Percentiles rank a stretch among this genome's conserved stretches.
phyloP scores from a whole-genome alignment of 2,797 vertebrate species.

The Carduelis carduelis region DNA sequence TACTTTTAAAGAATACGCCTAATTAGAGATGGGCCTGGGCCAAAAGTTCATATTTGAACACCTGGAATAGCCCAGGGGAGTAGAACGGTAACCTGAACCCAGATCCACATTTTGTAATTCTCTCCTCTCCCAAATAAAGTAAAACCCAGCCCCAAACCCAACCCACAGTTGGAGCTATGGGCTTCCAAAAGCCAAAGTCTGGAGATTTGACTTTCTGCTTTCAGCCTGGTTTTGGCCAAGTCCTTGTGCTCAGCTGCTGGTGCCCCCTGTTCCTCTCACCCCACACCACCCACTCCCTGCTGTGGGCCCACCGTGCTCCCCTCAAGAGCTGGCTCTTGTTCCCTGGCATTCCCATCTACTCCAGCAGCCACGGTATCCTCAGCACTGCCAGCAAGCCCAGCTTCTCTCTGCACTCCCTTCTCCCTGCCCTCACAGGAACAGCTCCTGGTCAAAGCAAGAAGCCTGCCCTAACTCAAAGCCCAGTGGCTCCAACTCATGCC shows the following conservation, averaged over 20 bases:
- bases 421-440: not conserved
- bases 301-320: not conserved
- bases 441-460: not conserved
- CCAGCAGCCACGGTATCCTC: not conserved
- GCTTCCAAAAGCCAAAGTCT: not conserved
- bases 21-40: constrained; percentile 44
- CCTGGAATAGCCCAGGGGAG: constrained; percentile 49
- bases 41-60: constrained; percentile 51
- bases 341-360: not conserved
- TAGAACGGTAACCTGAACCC: constrained; percentile 24
- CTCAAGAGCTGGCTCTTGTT: not conserved
- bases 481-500: not conserved
- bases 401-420: not conserved
- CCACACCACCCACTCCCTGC: accelerated
- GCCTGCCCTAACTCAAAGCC: not conserved
- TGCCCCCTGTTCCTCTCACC: not conserved
- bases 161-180: not conserved
- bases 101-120: constrained; percentile 12
- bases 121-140: not conserved
- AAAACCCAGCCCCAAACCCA: not conserved
- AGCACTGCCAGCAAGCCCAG: not conserved
- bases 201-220: not conserved
- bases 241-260: not conserved
- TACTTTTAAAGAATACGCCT: constrained; percentile 49
- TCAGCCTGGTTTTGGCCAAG: not conserved